Conservation (phyloP, 2,797 vertebrate species). For the Oreochromis mossambicus region DNA sequence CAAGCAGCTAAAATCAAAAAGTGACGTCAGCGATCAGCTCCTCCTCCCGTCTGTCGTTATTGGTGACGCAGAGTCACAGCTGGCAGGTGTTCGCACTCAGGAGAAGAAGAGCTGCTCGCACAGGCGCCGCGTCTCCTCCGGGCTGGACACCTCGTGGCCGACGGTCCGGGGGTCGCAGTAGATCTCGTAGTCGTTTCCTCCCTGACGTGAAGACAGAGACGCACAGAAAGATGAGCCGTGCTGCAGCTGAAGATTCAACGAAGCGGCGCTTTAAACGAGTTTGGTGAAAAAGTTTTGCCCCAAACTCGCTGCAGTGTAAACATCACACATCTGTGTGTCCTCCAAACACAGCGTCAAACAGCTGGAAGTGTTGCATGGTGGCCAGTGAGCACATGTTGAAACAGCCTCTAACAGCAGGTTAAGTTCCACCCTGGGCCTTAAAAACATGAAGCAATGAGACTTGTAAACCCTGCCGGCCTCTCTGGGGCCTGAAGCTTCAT, state of each 20-base stretch:
- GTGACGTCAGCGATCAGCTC: not conserved
- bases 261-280: not conserved
- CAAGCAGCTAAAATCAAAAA: not conserved
- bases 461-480: not conserved
- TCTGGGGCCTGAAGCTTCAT: rapidly evolving
- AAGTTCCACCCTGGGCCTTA: not conserved
- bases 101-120: slow-evolving; percentile 86
- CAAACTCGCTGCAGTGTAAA: not conserved
- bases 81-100: not conserved
- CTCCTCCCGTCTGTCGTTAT: not conserved
- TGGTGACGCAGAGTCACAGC: not conserved
- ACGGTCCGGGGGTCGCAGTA: slow-evolving; percentile 87
- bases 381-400: not conserved
- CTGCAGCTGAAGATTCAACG: not conserved
- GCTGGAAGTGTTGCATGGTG: rapidly evolving
- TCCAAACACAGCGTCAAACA: not conserved
- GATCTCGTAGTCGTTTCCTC: slow-evolving; percentile 97
- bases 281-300: not conserved
- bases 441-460: not conserved
- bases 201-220: slow-evolving; percentile 66
- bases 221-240: not conserved
- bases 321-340: not conserved
- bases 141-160: slow-evolving; percentile 84
- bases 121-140: slow-evolving; percentile 81
- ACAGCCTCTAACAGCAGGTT: not conserved